Conservation (phyloP, 2,888 invertebrate species). For the Microplitis deprimator region DNA sequence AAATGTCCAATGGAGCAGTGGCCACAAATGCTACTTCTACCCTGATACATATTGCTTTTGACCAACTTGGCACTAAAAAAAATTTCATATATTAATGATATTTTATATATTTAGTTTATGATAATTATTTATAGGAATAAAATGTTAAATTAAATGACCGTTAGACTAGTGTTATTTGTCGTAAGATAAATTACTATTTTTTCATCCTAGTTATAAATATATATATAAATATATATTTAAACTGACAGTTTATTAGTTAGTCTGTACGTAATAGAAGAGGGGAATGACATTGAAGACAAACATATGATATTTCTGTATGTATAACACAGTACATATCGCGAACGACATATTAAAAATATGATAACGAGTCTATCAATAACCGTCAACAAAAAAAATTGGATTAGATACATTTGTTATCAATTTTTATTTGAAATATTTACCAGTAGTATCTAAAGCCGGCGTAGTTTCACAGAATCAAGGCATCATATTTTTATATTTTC, state of each 20-base stretch:
- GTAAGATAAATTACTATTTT: not conserved
- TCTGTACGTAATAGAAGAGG: not conserved
- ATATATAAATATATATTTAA: not conserved
- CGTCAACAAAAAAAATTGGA: not conserved
- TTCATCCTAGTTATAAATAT: not conserved
- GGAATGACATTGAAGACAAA: slow-evolving; percentile 30
- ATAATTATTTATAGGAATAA: slow-evolving; percentile 13
- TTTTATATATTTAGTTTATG: not conserved
- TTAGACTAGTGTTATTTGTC: not conserved
- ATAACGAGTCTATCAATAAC: slow-evolving; percentile 18
- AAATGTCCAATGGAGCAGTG: too few relatives aligned
- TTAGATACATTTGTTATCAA: slow-evolving; percentile 14
- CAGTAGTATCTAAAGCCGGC: not conserved
- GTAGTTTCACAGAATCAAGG: not conserved
- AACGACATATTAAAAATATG: slow-evolving; percentile 3
- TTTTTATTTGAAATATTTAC: slow-evolving; percentile 23
- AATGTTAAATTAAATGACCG: not conserved
- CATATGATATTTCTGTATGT: slow-evolving; percentile 14
- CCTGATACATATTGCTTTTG: too few relatives aligned
- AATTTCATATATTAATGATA: not conserved
- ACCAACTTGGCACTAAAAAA: not conserved
- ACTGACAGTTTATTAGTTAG: slow-evolving; percentile 9
- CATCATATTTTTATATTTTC: not conserved
- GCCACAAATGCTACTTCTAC: too few relatives aligned
- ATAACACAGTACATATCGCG: slow-evolving; percentile 1